These are phyloP conservation scores for Centropus unirufus DNA, from an alignment of 2,113 vertebrate species.

Conservation along the genomic window DNA sequence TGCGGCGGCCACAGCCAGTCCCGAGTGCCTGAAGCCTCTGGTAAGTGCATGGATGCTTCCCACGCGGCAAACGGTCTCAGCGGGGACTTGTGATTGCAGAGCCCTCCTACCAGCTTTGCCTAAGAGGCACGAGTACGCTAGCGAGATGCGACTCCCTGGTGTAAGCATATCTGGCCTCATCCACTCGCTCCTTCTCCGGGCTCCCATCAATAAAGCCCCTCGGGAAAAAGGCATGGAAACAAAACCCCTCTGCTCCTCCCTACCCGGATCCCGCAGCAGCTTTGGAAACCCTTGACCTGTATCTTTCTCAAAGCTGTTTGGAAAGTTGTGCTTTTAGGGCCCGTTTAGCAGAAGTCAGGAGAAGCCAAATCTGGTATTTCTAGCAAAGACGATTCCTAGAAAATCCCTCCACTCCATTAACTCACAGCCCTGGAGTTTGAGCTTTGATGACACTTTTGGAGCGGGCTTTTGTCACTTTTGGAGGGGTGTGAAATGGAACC, in stretches of 20 bases:
- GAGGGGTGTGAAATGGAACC: background rate
- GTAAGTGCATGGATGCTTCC: background rate
- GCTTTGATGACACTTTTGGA: background rate
- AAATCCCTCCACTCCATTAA: background rate
- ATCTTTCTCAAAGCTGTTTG: background rate
- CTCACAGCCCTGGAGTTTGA: too few relatives aligned
- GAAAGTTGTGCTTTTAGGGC: background rate
- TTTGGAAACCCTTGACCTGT: background rate
- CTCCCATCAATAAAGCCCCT: background rate
- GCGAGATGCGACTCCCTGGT: accelerated
- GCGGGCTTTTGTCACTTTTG: background rate
- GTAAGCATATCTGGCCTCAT: accelerated
- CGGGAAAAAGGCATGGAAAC: background rate
- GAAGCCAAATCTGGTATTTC: background rate
- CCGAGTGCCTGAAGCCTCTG: background rate
- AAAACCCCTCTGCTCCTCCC: background rate
- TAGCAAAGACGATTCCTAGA: accelerated
- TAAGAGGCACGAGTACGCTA: accelerated
- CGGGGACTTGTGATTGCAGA: background rate
- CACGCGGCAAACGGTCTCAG: accelerated
- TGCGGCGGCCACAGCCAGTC: background rate
- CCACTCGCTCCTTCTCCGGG: background rate
- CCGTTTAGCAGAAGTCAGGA: background rate
- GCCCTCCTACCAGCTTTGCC: background rate
- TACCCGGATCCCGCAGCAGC: background rate